These are phyloP conservation scores for Vireo griseus DNA, from an alignment of 2,797 vertebrate species.

Conservation along the genomic window DNA sequence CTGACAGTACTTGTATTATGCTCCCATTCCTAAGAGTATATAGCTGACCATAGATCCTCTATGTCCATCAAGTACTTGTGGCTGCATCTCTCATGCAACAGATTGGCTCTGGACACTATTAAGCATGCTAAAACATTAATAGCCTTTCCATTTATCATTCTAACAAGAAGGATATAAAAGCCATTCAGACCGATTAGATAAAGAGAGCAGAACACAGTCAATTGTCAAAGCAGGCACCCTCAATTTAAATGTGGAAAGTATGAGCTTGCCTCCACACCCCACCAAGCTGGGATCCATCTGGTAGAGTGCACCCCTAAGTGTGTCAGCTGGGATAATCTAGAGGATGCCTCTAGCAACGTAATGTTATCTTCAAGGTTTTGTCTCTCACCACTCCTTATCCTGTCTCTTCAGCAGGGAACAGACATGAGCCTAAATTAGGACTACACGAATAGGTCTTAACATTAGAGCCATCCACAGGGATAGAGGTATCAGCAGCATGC, in stretches of 20 bases:
- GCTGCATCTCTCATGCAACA: neutral
- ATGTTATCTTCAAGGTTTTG: neutral
- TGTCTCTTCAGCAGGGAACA: neutral
- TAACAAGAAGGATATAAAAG: neutral
- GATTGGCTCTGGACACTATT: neutral
- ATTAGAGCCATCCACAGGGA: neutral
- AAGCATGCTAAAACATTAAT: neutral
- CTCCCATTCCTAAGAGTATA: neutral
- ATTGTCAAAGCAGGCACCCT: neutral
- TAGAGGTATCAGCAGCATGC: neutral
- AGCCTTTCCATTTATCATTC: neutral
- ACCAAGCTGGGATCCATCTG: neutral
- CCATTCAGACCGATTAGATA: neutral
- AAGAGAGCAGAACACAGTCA: neutral
- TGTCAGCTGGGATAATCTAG: neutral
- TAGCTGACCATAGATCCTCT: neutral
- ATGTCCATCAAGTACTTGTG: neutral
- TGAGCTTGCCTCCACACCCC: neutral
- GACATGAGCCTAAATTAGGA: neutral
- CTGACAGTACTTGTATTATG: neutral
- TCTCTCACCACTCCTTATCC: neutral
- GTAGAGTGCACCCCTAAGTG: rapidly evolving
- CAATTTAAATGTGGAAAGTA: neutral
- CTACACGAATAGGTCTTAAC: neutral
- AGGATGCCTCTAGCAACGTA: neutral